Conservation (phyloP, 64 coral and sea anemone genomes). For the Actinia equina region DNA sequence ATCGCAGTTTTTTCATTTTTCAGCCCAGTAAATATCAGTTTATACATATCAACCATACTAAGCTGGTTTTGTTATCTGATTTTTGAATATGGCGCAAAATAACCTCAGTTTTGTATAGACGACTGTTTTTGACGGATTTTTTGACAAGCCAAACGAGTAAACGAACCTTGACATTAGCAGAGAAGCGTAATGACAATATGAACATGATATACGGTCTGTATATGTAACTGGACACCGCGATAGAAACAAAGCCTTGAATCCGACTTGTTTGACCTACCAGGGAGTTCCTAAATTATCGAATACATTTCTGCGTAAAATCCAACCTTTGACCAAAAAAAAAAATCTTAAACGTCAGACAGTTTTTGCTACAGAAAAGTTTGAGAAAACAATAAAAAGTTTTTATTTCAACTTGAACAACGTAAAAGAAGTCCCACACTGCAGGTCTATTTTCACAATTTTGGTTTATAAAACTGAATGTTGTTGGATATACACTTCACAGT, state of each 20-base stretch:
- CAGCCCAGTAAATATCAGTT: not conserved
- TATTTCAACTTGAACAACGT: too few relatives aligned
- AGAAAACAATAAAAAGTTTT: too few relatives aligned
- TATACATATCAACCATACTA: not conserved
- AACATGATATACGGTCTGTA: not conserved
- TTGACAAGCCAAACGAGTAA: not conserved
- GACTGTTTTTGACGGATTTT: not conserved
- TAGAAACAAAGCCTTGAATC: not conserved
- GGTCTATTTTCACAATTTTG: too few relatives aligned
- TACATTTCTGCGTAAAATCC: not conserved
- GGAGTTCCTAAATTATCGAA: not conserved
- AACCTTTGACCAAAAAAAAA: not conserved
- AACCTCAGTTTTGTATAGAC: not conserved
- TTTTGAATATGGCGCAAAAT: not conserved
- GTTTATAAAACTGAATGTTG: too few relatives aligned
- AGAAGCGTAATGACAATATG: not conserved
- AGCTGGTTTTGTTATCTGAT: not conserved
- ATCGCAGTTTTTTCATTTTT: not conserved
- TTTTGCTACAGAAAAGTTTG: too few relatives aligned
- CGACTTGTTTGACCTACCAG: not conserved
- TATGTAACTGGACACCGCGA: not conserved
- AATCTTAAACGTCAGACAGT: too few relatives aligned
- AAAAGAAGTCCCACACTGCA: too few relatives aligned
- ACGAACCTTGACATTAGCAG: not conserved
- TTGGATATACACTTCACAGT: too few relatives aligned